These are phyloP conservation scores for Maniola hyperantus DNA, from an alignment of 2,888 invertebrate genomes.

Conservation along the genomic window DNA sequence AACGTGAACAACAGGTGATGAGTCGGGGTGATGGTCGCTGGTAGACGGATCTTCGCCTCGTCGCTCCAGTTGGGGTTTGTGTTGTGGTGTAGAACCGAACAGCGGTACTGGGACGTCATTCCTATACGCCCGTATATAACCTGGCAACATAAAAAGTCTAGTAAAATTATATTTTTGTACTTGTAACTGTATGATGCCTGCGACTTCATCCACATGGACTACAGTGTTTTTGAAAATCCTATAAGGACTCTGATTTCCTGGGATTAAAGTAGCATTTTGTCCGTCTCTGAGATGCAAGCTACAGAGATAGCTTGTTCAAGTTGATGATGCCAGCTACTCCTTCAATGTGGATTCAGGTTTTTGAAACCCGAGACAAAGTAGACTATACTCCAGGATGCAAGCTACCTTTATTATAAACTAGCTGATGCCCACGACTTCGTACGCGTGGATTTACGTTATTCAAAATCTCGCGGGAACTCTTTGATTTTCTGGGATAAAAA, in stretches of 20 bases:
- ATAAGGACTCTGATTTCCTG: no score
- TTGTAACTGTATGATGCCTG: not conserved
- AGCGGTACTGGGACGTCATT: slow-evolving; percentile 86
- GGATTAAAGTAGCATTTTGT: no score
- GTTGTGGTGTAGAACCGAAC: slow-evolving; percentile 94
- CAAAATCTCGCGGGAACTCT: not conserved
- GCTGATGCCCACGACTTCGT: not conserved
- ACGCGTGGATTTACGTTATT: not conserved
- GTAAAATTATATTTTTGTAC: no score
- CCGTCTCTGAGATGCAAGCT: no score
- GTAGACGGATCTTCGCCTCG: slow-evolving; percentile 95
- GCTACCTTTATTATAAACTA: no score
- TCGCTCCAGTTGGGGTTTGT: slow-evolving; percentile 95
- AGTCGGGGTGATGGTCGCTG: slow-evolving; percentile 90
- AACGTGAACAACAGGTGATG: slow-evolving; percentile 98
- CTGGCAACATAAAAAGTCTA: slow-evolving; percentile 45
- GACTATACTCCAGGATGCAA: no score
- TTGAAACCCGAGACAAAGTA: no score
- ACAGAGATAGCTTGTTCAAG: no score
- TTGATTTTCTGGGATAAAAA: not conserved
- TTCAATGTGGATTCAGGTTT: no score
- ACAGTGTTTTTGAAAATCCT: no score
- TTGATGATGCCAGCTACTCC: no score
- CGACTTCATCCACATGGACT: no score
- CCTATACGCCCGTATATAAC: slow-evolving; percentile 72